Conservation (phyloP, 2,888 invertebrate genomes). For the Calameuta idolon region DNA sequence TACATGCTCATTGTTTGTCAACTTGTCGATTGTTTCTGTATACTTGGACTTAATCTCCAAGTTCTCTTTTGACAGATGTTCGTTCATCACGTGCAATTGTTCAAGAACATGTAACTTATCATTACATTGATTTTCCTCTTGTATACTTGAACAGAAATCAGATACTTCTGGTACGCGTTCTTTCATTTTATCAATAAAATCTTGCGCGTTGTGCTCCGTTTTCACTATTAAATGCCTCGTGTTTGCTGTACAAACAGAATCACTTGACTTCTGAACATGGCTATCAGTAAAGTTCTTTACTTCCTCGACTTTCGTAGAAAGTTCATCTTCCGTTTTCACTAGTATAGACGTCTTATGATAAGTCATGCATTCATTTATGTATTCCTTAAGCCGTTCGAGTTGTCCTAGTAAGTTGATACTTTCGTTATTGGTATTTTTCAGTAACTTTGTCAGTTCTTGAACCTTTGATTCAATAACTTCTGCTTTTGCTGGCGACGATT, state of each 20-base stretch:
- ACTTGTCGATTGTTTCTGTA: slow-evolving; percentile 5
- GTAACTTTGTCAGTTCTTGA: slow-evolving; percentile 9
- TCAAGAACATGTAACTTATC: background rate
- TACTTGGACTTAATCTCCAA: slow-evolving; percentile 8
- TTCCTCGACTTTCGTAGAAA: background rate
- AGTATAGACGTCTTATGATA: background rate
- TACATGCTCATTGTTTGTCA: slow-evolving; percentile 7
- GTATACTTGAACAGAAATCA: background rate
- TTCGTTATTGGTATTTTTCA: background rate
- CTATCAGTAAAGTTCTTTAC: background rate
- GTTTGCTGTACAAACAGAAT: background rate
- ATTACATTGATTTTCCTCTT: background rate
- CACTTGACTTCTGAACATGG: background rate
- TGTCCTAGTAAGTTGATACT: background rate
- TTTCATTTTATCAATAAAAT: background rate
- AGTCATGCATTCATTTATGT: background rate
- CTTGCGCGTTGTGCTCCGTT: background rate
- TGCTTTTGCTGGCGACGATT: background rate
- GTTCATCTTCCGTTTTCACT: background rate
- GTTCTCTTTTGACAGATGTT: slow-evolving; percentile 18
- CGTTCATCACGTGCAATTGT: slow-evolving; percentile 6
- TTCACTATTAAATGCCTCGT: background rate
- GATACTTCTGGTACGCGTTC: background rate
- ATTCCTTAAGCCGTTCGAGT: background rate
- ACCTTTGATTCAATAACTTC: slow-evolving; percentile 4